Evolutionary conservation across 2,888 invertebrate species (phyloP).

Genomic region (Eulithis prunata): DNA sequence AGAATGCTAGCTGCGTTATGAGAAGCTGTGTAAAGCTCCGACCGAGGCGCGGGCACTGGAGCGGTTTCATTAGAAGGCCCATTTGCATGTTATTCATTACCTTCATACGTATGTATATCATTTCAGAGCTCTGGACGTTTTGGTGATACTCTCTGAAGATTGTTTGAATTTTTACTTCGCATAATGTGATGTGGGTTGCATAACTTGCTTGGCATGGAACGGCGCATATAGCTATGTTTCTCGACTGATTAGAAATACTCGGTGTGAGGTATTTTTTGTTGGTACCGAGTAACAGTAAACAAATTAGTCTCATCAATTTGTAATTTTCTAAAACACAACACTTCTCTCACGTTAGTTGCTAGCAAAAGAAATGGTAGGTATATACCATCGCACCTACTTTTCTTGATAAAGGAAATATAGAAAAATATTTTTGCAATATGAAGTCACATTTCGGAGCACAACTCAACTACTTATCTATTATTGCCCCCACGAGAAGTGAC

Average conservation of each 20-base stretch:
- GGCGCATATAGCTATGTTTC: too few species aligned
- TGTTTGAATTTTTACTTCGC: conserved; percentile 13
- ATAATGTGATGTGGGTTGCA: too few species aligned
- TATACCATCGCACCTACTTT: too few species aligned
- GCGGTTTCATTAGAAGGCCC: conserved; percentile 67
- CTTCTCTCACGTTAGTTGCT: too few species aligned
- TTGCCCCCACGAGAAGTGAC: conserved; percentile 27
- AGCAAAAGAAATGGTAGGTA: too few species aligned
- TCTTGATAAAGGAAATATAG: conserved; percentile 2
- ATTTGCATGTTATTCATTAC: conserved; percentile 78
- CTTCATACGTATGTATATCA: conserved; percentile 47
- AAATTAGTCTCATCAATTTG: too few species aligned
- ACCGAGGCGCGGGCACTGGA: conserved; percentile 43
- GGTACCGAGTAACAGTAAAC: neutral
- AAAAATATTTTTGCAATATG: conserved; percentile 18
- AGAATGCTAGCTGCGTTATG: conserved; percentile 3
- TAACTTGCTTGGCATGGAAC: too few species aligned
- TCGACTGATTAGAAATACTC: too few species aligned
- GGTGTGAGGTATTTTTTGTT: too few species aligned
- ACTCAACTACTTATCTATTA: conserved; percentile 31
- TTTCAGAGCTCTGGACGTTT: conserved; percentile 50
- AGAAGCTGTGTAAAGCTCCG: conserved; percentile 14
- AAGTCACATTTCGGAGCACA: conserved; percentile 19
- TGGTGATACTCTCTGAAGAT: conserved; percentile 35
- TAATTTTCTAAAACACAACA: too few species aligned